Evolutionary conservation across 2,888 invertebrate species (phyloP).

Genomic region (Osedax fenrisi): DNA sequence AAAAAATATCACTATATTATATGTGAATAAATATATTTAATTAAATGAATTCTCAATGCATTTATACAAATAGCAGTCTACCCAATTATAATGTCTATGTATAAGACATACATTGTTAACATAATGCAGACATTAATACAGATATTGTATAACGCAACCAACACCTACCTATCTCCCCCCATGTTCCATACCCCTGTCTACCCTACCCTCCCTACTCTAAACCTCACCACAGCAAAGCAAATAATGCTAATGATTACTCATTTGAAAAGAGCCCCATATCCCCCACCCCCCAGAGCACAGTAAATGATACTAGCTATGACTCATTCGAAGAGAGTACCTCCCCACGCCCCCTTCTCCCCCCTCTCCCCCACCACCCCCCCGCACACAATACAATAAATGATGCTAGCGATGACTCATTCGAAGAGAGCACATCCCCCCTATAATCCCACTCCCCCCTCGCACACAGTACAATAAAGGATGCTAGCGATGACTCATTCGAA

Average conservation of each 20-base stretch:
- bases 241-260: slow-evolving; percentile 31
- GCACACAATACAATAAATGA: not conserved
- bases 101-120: too few relatives aligned
- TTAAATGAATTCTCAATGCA: too few relatives aligned
- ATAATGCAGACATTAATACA: too few relatives aligned
- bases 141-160: too few relatives aligned
- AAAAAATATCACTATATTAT: too few relatives aligned
- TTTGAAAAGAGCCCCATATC: slow-evolving; percentile 42
- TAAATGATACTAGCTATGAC: slow-evolving; percentile 29
- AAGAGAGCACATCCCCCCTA: slow-evolving; percentile 41
- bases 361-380: not conserved
- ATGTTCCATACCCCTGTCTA: not conserved
- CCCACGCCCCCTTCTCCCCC: not conserved
- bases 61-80: too few relatives aligned
- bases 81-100: too few relatives aligned
- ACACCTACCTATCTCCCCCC: too few relatives aligned
- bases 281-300: not conserved
- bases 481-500: slow-evolving; percentile 34
- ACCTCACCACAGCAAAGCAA: not conserved
- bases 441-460: not conserved
- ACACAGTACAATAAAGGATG: not conserved
- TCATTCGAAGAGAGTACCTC: slow-evolving; percentile 43
- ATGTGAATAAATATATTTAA: too few relatives aligned
- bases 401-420: slow-evolving; percentile 34
- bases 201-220: not conserved